Conservation (phyloP, 2,113 vertebrate genomes). For the Otus sunia region DNA sequence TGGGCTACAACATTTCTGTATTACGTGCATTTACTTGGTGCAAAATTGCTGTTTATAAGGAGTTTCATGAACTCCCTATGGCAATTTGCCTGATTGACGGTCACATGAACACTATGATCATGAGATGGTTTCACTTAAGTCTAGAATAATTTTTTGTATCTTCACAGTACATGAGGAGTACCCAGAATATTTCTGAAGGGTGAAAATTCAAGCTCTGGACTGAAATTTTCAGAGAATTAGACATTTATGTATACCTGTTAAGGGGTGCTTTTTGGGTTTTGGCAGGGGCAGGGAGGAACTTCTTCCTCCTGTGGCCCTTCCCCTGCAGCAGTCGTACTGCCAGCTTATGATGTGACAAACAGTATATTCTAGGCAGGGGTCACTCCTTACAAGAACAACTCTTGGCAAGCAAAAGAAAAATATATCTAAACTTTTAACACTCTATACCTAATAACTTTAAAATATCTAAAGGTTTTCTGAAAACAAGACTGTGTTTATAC, state of each 20-base stretch:
- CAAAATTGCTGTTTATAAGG: not conserved
- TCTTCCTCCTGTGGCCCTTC: not conserved
- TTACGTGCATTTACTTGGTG: not conserved
- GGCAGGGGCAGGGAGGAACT: not conserved
- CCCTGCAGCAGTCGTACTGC: not conserved
- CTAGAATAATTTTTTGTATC: not conserved
- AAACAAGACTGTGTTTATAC: not conserved
- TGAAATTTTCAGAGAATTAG: not conserved
- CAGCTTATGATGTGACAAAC: not conserved
- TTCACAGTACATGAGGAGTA: not conserved
- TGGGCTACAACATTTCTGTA: not conserved
- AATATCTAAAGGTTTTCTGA: not conserved
- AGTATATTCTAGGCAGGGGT: not conserved
- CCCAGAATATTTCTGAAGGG: not conserved
- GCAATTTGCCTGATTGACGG: not conserved
- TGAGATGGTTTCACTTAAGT: not conserved
- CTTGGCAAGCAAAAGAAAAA: not conserved
- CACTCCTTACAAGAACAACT: not conserved
- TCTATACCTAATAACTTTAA: not conserved
- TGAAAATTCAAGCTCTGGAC: not conserved
- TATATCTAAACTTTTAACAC: not conserved
- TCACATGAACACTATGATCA: not conserved
- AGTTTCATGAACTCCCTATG: not conserved
- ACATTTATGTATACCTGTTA: not conserved
- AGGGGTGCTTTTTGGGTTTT: not conserved